A percentile compares a stretch with the other conserved stretches of the same genome.
Evolutionary conservation across 2,888 invertebrate species (phyloP).

Genomic region (Aelia acuminata): DNA sequence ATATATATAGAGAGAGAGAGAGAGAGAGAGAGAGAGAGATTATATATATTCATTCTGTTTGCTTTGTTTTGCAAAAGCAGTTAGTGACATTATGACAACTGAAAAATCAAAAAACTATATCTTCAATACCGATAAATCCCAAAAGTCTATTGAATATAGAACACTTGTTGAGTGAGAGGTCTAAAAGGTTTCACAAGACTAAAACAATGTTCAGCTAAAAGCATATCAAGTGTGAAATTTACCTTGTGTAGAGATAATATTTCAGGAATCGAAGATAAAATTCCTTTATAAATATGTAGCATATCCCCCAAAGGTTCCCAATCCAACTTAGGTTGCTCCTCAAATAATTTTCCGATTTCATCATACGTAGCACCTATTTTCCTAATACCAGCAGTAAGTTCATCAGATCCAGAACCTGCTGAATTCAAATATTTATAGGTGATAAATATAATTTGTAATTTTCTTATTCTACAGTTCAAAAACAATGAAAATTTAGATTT

Average conservation of each 20-base stretch:
- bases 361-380: constrained; percentile 91
- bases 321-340: constrained; percentile 90
- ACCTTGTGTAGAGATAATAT: constrained; percentile 90
- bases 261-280: constrained; percentile 91
- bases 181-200: not conserved
- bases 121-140: not conserved
- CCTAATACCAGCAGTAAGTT: constrained; percentile 70
- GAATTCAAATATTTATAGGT: not conserved
- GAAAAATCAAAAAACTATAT: too few relatives aligned
- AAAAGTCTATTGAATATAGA: too few relatives aligned
- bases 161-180: not conserved
- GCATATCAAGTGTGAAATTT: constrained; percentile 61
- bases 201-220: not conserved
- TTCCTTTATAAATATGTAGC: constrained; percentile 94
- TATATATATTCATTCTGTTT: too few relatives aligned
- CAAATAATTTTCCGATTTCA: constrained; percentile 89
- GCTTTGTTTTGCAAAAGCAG: too few relatives aligned
- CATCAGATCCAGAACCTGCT: constrained; percentile 60
- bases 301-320: constrained; percentile 93
- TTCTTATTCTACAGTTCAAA: too few relatives aligned
- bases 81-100: too few relatives aligned
- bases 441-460: not conserved
- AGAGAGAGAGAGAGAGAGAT: too few relatives aligned
- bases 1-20: too few relatives aligned
- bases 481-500: too few relatives aligned